Evolutionary conservation across 1,140 invertebrate genomes (phyloP).

Genomic region (Coenobita brevimanus): DNA sequence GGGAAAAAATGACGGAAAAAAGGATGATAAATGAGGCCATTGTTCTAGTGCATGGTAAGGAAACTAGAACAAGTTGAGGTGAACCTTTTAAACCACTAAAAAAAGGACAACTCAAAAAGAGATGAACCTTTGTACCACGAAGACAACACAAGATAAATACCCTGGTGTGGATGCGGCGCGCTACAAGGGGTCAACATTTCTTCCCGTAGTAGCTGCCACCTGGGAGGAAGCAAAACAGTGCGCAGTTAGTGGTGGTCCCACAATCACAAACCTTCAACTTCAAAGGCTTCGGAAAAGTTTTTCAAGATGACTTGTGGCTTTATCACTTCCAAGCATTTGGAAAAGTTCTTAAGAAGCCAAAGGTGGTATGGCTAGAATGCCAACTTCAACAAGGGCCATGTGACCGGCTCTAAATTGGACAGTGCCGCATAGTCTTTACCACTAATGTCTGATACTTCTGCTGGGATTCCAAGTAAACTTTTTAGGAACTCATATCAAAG

Average conservation of each 20-base stretch:
- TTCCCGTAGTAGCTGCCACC: conserved; percentile 62
- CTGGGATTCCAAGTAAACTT: no score
- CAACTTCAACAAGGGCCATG: not conserved
- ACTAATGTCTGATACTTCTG: no score
- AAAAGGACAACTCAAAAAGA: not conserved
- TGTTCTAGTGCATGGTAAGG: conserved; percentile 20
- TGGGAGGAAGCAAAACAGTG: conserved; percentile 54
- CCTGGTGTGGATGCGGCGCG: conserved; percentile 52
- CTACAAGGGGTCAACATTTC: conserved; percentile 51
- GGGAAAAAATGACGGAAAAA: conserved; percentile 19
- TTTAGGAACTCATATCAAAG: no score
- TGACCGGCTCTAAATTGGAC: not conserved
- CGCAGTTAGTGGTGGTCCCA: conserved; percentile 45
- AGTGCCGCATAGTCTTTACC: no score
- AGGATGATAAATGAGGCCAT: conserved; percentile 5
- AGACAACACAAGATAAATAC: conserved; percentile 63
- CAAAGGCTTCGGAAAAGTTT: not conserved
- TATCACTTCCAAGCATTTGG: not conserved
- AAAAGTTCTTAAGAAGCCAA: not conserved
- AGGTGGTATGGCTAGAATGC: not conserved
- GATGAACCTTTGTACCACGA: conserved; percentile 44
- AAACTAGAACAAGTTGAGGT: conserved; percentile 28
- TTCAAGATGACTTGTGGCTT: not conserved
- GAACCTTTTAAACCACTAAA: no score
- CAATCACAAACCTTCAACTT: not conserved